These are phyloP conservation scores for Halichondria panicea DNA, from an alignment of 37 sponge, comb jelly and placozoan species.

Conservation along the genomic window DNA sequence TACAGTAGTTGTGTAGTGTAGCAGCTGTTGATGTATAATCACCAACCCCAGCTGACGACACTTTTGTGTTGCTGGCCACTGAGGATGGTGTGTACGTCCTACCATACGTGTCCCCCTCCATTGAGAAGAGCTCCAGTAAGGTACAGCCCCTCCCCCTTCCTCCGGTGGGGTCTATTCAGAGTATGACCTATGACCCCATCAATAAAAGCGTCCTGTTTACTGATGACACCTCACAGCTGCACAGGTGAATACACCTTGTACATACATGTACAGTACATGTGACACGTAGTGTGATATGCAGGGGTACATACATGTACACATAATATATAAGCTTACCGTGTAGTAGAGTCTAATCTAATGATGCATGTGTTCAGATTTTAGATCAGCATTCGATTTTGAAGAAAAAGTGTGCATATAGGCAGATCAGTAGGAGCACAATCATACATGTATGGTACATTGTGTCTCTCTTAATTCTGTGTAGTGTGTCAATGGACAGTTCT, in stretches of 20 bases:
- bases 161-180: neutral
- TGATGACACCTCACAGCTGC: slow-evolving; percentile 3
- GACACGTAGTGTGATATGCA: too few species aligned
- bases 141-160: slow-evolving; percentile 16
- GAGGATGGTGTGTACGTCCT: slow-evolving; percentile 9
- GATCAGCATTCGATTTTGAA: too few species aligned
- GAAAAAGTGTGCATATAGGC: too few species aligned
- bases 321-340: too few species aligned
- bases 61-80: slow-evolving; percentile 21
- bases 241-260: neutral
- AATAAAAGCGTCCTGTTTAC: slow-evolving; percentile 40
- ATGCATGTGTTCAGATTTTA: too few species aligned
- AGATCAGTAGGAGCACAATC: too few species aligned
- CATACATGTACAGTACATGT: too few species aligned
- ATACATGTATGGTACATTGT: neutral
- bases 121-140: neutral
- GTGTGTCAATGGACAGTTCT: neutral
- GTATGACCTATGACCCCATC: slow-evolving; percentile 40
- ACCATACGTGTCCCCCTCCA: neutral
- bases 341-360: too few species aligned
- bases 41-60: neutral
- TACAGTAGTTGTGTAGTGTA: neutral
- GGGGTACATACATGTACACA: too few species aligned
- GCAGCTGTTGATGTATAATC: neutral
- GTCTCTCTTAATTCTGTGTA: neutral